These are phyloP conservation scores for Oxystoma pomonae DNA, from an alignment of 2,888 invertebrate species.

Conservation along the genomic window DNA sequence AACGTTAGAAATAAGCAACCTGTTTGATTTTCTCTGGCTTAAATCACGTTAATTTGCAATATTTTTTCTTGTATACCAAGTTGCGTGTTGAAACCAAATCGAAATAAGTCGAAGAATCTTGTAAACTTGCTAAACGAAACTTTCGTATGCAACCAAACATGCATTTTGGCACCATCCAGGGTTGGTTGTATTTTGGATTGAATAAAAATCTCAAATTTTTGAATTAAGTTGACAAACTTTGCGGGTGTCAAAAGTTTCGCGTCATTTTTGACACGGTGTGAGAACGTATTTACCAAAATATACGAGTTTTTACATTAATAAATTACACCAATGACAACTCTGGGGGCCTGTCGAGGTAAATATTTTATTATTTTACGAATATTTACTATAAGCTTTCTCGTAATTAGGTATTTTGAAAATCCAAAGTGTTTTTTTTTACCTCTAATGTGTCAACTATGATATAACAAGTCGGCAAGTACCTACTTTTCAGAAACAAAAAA, in stretches of 20 bases:
- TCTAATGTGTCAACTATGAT: not conserved
- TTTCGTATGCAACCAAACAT: no score
- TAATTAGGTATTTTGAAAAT: not conserved
- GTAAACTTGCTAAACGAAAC: no score
- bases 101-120: no score
- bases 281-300: not conserved
- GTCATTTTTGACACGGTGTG: not conserved
- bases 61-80: no score
- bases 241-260: not conserved
- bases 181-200: no score
- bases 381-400: not conserved
- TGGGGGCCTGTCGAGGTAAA: not conserved
- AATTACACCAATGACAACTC: not conserved
- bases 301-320: not conserved
- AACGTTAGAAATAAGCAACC: no score
- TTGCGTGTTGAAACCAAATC: no score
- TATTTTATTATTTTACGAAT: not conserved
- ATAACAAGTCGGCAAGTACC: constrained; percentile 13
- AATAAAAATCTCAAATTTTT: no score
- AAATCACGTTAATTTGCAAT: no score
- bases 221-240: no score
- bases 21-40: no score
- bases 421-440: not conserved
- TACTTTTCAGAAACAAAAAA: constrained; percentile 18
- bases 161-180: no score